Conservation (phyloP, 2,888 invertebrate species). For the Drosophila tanythrix region DNA sequence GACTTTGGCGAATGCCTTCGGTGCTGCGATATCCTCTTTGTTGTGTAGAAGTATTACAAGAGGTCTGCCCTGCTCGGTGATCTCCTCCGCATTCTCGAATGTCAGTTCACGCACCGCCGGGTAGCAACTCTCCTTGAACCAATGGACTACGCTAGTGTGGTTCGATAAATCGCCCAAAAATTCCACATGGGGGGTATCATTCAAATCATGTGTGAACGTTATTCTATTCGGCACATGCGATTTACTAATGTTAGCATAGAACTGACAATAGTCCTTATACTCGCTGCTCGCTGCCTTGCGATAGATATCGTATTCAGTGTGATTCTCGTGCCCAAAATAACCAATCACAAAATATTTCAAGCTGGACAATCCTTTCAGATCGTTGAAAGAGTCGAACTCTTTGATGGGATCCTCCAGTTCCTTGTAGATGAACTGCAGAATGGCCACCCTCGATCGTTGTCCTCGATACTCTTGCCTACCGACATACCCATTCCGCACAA, state of each 20-base stretch:
- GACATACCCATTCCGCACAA: slow-evolving; percentile 92
- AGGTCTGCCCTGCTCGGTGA: slow-evolving; percentile 98
- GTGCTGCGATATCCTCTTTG: slow-evolving; percentile 90
- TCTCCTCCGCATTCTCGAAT: slow-evolving; percentile 98
- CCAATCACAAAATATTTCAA: slow-evolving; percentile 93
- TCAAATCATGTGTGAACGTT: slow-evolving; percentile 90
- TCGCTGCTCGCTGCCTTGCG: slow-evolving; percentile 90
- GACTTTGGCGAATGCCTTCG: slow-evolving; percentile 92
- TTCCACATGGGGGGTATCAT: slow-evolving; percentile 90
- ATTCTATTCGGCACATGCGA: slow-evolving; percentile 85
- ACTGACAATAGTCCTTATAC: slow-evolving; percentile 95
- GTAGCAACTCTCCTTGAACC: slow-evolving; percentile 89
- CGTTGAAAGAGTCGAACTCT: slow-evolving; percentile 89
- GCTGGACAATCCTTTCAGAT: slow-evolving; percentile 89
- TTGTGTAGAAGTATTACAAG: slow-evolving; percentile 97
- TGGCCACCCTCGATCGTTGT: slow-evolving; percentile 93
- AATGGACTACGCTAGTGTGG: slow-evolving; percentile 89
- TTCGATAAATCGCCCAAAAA: slow-evolving; percentile 88
- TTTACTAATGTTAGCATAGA: slow-evolving; percentile 92
- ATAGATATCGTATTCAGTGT: slow-evolving; percentile 91
- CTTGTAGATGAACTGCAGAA: slow-evolving; percentile 92
- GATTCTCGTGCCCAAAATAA: slow-evolving; percentile 91
- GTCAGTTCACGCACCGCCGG: slow-evolving; percentile 98
- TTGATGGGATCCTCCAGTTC: slow-evolving; percentile 93
- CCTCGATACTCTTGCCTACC: slow-evolving; percentile 93